Conservation (phyloP, 2,113 vertebrate species). For the Cinclus cinclus region DNA sequence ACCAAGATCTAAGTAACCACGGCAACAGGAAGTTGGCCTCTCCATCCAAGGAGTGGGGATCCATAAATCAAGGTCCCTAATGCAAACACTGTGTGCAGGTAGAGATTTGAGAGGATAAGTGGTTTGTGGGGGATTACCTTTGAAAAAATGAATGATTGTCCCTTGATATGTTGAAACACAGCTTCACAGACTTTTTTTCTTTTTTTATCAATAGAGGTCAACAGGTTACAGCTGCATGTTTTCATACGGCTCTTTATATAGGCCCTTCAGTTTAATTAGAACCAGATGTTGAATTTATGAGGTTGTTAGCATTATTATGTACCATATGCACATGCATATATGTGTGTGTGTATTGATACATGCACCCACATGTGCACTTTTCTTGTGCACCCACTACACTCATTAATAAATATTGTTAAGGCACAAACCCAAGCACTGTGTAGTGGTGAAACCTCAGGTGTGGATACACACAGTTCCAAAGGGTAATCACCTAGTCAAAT, state of each 20-base stretch:
- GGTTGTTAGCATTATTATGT: conserved; percentile 56
- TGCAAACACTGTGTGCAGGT: conserved; percentile 83
- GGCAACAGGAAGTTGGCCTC: conserved; percentile 82
- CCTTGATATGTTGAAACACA: conserved; percentile 66
- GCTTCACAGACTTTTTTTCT: conserved; percentile 59
- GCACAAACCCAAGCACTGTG: not conserved
- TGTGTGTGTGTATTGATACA: not conserved
- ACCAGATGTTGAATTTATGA: conserved; percentile 74
- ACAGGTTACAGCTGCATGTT: conserved; percentile 70
- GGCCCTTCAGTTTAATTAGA: conserved; percentile 74
- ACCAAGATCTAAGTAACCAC: conserved; percentile 81
- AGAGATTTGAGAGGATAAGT: conserved; percentile 82
- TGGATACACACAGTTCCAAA: not conserved
- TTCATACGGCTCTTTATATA: conserved; percentile 50
- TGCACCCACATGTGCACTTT: not conserved
- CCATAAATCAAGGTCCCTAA: conserved; percentile 85
- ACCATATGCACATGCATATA: conserved; percentile 4
- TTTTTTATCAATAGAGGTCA: conserved; percentile 73
- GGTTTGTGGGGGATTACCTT: conserved; percentile 80
- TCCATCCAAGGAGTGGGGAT: conserved; percentile 68
- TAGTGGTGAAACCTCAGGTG: not conserved
- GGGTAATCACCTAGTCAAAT: not conserved
- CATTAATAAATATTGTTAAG: not conserved
- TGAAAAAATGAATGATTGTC: conserved; percentile 77
- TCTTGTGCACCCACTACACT: not conserved